Evolutionary conservation across 2,113 vertebrate species (phyloP).

Genomic region (Cephalopholis sonnerati): DNA sequence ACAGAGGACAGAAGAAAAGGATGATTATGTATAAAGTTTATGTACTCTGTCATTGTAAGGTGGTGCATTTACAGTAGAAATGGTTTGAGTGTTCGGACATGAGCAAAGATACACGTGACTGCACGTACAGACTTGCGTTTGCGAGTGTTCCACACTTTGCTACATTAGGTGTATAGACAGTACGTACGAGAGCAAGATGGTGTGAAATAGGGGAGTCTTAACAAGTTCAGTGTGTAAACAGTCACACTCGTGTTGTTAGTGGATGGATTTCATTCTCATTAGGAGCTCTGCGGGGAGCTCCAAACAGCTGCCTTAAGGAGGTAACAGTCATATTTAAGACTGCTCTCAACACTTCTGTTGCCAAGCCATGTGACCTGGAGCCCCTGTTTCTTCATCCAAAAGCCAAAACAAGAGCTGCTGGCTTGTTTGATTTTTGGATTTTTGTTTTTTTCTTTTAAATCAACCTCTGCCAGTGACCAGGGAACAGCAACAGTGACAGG

Average conservation of each 20-base stretch:
- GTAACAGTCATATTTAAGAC: slow-evolving; percentile 76
- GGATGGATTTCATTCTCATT: slow-evolving; percentile 81
- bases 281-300: slow-evolving; percentile 76
- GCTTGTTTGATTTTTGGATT: not conserved
- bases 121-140: not conserved
- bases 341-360: slow-evolving; percentile 46
- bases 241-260: slow-evolving; percentile 71
- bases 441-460: not conserved
- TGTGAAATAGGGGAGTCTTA: slow-evolving; percentile 41
- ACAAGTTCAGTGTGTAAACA: slow-evolving; percentile 67
- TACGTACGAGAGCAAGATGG: not conserved
- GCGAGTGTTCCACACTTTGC: slow-evolving; percentile 2
- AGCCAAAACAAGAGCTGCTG: not conserved
- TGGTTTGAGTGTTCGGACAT: slow-evolving; percentile 20
- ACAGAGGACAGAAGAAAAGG: slow-evolving; percentile 38
- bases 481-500: not conserved
- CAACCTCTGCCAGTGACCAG: not conserved
- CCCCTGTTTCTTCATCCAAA: not conserved
- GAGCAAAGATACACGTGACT: slow-evolving; percentile 11
- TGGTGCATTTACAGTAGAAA: slow-evolving; percentile 1
- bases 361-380: slow-evolving; percentile 25
- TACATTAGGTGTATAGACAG: not conserved
- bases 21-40: slow-evolving; percentile 31
- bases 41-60: not conserved
- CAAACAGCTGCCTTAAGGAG: slow-evolving; percentile 83